These are phyloP conservation scores for Sminthurides aquaticus DNA, from an alignment of 2,888 invertebrate genomes.

Conservation along the genomic window DNA sequence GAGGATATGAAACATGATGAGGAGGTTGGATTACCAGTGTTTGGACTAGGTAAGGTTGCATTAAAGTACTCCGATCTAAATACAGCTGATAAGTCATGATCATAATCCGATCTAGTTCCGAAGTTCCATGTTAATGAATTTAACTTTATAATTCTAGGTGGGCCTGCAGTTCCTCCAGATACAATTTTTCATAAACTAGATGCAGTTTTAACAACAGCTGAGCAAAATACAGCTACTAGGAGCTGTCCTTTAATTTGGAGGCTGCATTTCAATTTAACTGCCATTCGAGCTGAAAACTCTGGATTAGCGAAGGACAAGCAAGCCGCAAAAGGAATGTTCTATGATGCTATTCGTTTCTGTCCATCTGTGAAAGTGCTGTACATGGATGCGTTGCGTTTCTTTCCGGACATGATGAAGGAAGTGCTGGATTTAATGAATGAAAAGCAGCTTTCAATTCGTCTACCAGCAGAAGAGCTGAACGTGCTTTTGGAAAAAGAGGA, in stretches of 20 bases:
- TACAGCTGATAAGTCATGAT: not conserved
- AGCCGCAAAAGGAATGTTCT: conserved; percentile 30
- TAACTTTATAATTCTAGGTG: conserved; percentile 26
- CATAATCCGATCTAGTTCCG: too few species aligned
- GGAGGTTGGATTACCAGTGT: conserved; percentile 35
- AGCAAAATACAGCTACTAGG: conserved; percentile 32
- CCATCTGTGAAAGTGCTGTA: conserved; percentile 39
- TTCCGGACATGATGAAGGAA: conserved; percentile 39
- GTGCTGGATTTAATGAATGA: conserved; percentile 32
- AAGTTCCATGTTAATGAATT: not conserved
- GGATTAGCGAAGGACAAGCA: conserved; percentile 26
- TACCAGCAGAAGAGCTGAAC: conserved; percentile 38
- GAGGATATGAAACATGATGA: conserved; percentile 41
- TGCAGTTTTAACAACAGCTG: conserved; percentile 39
- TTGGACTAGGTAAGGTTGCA: conserved; percentile 37
- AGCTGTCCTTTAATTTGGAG: conserved; percentile 42
- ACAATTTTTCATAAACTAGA: conserved; percentile 43
- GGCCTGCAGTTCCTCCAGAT: conserved; percentile 41
- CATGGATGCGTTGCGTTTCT: conserved; percentile 38
- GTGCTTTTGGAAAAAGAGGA: conserved; percentile 36
- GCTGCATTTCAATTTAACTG: conserved; percentile 38
- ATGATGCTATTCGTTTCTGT: conserved; percentile 39
- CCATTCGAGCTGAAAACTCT: conserved; percentile 28
- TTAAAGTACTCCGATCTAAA: not conserved
- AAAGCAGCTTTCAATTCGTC: conserved; percentile 26